Evolutionary conservation across 2,797 vertebrate species (phyloP).

Genomic region (Allobates femoralis): DNA sequence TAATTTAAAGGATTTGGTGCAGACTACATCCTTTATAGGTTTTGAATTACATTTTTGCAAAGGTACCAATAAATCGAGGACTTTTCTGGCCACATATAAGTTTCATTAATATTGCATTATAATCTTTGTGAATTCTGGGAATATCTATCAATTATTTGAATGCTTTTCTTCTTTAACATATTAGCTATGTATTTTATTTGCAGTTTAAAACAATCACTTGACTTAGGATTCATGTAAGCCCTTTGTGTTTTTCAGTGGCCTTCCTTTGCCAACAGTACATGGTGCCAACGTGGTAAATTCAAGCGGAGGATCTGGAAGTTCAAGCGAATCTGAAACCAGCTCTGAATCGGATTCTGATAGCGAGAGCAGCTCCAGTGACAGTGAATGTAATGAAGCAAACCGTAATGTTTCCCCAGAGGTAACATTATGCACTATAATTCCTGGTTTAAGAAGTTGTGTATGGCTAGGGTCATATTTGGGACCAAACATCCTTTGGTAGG

Average conservation of each 20-base stretch:
- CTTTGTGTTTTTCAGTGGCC: slow-evolving; percentile 69
- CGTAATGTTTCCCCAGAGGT: slow-evolving; percentile 87
- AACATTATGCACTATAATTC: slow-evolving; percentile 14
- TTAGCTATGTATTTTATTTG: neutral
- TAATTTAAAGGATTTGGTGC: too few relatives aligned
- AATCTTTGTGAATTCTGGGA: neutral
- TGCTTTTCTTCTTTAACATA: neutral
- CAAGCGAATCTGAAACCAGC: slow-evolving; percentile 90
- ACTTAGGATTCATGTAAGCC: neutral
- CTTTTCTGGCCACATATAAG: too few relatives aligned
- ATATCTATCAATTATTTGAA: neutral
- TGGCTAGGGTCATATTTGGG: too few relatives aligned
- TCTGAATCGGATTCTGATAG: slow-evolving; percentile 89
- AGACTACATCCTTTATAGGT: too few relatives aligned
- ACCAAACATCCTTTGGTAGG: too few relatives aligned
- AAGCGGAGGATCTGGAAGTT: slow-evolving; percentile 84
- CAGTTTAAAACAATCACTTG: neutral
- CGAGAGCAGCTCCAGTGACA: slow-evolving; percentile 91
- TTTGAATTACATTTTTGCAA: too few relatives aligned
- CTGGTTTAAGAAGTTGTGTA: neutral
- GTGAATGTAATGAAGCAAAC: slow-evolving; percentile 84
- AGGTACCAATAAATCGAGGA: too few relatives aligned
- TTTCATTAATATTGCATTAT: neutral
- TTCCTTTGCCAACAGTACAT: slow-evolving; percentile 68
- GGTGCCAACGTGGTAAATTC: slow-evolving; percentile 68